Conservation (phyloP, 1,140 invertebrate genomes). For the Papilio xuthus region DNA sequence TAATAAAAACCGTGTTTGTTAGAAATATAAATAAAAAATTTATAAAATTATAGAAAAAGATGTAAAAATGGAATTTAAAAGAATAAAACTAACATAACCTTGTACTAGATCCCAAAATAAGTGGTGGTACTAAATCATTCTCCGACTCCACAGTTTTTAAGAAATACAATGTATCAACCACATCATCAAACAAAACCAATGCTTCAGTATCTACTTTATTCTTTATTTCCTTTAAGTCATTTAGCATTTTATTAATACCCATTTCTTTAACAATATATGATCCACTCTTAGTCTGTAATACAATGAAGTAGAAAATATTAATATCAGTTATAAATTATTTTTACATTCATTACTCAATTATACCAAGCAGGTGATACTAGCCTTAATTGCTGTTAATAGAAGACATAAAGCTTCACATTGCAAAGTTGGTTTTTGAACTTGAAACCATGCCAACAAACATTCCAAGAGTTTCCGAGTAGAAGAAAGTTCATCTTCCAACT, state of each 20-base stretch:
- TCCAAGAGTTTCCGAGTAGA: conserved; percentile 62
- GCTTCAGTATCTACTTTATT: conserved; percentile 57
- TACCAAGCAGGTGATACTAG: conserved; percentile 41
- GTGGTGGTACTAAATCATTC: conserved; percentile 62
- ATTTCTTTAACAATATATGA: conserved; percentile 67
- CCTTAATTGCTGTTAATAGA: conserved; percentile 64
- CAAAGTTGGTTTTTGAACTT: conserved; percentile 54
- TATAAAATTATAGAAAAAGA: background rate
- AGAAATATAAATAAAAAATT: background rate
- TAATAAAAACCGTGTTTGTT: background rate
- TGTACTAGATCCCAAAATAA: conserved; percentile 53
- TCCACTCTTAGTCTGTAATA: conserved; percentile 69
- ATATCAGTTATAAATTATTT: background rate
- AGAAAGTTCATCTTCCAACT: conserved; percentile 66
- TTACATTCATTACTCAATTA: background rate
- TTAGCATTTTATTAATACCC: conserved; percentile 58
- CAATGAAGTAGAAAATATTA: conserved; percentile 31
- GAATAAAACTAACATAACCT: conserved; percentile 49
- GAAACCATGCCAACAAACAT: conserved; percentile 66
- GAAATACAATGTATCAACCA: conserved; percentile 67
- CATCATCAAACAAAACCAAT: conserved; percentile 57
- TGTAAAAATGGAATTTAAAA: background rate
- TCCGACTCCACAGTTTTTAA: conserved; percentile 67
- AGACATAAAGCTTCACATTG: conserved; percentile 66
- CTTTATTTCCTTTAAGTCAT: conserved; percentile 55